Evolutionary conservation across 23 tunicate species (phyloP), one percentile per base, ranked within the genome.

Genomic region (Diplosoma virens): DNA sequence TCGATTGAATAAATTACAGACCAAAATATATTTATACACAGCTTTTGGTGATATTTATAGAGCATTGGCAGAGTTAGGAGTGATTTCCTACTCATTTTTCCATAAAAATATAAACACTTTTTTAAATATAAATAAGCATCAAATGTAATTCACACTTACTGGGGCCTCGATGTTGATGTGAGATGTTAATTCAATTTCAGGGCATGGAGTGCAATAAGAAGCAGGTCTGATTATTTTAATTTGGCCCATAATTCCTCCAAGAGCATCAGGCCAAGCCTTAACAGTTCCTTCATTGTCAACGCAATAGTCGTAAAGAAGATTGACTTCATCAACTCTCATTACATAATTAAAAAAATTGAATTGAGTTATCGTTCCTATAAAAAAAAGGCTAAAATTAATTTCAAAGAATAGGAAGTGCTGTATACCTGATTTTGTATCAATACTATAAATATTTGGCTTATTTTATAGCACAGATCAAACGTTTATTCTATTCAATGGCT

Each of bases 181-280:
- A 45, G 71, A 52, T 33, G 34, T 73, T 6, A 69, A 50, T 65
- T 47, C 33, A 46, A 90, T 68, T 1, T 48, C 61, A 11, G 86
- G 76, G 63, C 97, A 92, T 11, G 82, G 59, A 33, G 35, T 36
- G 59, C 97, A 92, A 54, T 85, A 92, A 25, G 58, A 3, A 1
- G 84, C 78, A 17, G 97, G 90, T 58, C 79, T 63, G 0, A 35
- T 30, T n/a, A 71, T 33, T 14, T 76, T 84, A 18, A 92, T 77
- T 32, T 75, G 75, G 17, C 97, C 97, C 41, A 80, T 59, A 45
- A 85, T 84, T 31, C 97, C 87, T 16, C 92, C 92, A 31, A 79
- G 32, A 31, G 85, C 79, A 53, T 92, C 97, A 4, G 97, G 97
- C 97, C 97, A 92, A 3, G 97, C 97, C 23, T 75, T 58, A 1